Conservation (phyloP, 2,888 invertebrate genomes). For the Bembecia ichneumoniformis region DNA sequence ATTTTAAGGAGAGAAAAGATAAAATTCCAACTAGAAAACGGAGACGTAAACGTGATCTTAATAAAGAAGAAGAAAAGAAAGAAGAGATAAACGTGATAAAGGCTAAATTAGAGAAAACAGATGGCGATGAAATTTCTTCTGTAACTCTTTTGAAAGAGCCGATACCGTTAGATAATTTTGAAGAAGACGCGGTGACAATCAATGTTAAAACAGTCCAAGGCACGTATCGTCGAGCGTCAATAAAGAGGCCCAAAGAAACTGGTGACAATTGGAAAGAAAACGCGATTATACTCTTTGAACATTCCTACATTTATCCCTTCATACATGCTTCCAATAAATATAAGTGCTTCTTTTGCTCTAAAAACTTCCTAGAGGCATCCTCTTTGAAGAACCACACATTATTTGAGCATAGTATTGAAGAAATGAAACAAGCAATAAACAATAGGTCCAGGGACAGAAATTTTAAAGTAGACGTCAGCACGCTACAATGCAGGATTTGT, state of each 20-base stretch:
- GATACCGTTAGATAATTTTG: constrained; percentile 26
- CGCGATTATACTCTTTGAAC: constrained; percentile 40
- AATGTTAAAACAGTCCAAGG: constrained; percentile 28
- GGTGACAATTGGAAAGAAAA: neutral
- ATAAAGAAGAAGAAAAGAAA: constrained; percentile 3
- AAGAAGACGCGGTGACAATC: constrained; percentile 21
- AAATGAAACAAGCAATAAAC: constrained; percentile 29
- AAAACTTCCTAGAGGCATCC: constrained; percentile 26
- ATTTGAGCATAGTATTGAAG: constrained; percentile 26
- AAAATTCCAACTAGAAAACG: neutral
- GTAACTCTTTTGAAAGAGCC: constrained; percentile 34
- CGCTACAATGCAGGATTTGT: constrained; percentile 45
- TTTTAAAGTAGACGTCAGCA: constrained; percentile 45
- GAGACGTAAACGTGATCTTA: neutral
- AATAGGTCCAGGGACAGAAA: constrained; percentile 35
- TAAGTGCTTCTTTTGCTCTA: constrained; percentile 44
- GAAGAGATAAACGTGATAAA: constrained; percentile 3
- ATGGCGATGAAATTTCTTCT: constrained; percentile 9
- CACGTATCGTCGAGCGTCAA: constrained; percentile 8
- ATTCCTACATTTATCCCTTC: constrained; percentile 47
- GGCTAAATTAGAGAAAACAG: neutral
- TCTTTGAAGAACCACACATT: constrained; percentile 33
- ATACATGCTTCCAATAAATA: constrained; percentile 40
- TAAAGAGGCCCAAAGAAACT: constrained; percentile 7
- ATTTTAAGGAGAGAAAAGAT: neutral